phyloP scores from a whole-genome alignment of 2,888 invertebrate genomes.

The Alcis repandata region DNA sequence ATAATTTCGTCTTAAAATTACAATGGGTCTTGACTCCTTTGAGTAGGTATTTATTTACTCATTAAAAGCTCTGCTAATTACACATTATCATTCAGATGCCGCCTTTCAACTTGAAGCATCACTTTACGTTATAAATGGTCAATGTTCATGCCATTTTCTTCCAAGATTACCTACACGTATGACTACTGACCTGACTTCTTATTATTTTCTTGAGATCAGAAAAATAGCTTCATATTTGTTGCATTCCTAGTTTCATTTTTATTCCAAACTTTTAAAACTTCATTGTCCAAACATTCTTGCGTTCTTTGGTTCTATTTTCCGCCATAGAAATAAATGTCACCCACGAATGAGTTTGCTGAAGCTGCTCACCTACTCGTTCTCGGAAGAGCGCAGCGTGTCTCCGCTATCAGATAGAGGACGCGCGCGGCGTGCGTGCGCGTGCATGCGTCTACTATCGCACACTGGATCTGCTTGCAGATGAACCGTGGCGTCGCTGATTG shows the following conservation, averaged over 20 bases:
- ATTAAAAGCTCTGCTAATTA: not conserved
- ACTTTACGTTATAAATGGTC: not conserved
- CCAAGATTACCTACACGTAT: too few species aligned
- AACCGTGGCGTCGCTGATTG: slow-evolving; percentile 42
- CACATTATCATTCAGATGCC: too few species aligned
- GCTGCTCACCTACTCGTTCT: slow-evolving; percentile 43
- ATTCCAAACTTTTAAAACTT: not conserved
- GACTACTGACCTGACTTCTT: too few species aligned
- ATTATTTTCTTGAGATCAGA: too few species aligned
- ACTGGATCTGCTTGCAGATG: slow-evolving; percentile 55
- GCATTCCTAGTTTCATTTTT: not conserved
- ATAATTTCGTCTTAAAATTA: slow-evolving; percentile 34
- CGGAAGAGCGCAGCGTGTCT: slow-evolving; percentile 57
- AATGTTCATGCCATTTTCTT: too few species aligned
- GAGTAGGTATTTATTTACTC: not conserved
- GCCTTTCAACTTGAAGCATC: not conserved
- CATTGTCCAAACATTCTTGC: not conserved
- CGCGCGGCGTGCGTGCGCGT: slow-evolving; percentile 66
- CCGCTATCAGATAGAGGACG: slow-evolving; percentile 69
- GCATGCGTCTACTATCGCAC: slow-evolving; percentile 59
- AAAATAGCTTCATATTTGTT: too few species aligned
- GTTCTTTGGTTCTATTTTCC: not conserved
- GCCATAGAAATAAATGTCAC: not conserved
- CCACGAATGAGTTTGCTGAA: not conserved
- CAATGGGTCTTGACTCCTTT: slow-evolving; percentile 1